These are phyloP conservation scores for Ahaetulla prasina DNA, from an alignment of 2,113 vertebrate genomes.

Conservation along the genomic window DNA sequence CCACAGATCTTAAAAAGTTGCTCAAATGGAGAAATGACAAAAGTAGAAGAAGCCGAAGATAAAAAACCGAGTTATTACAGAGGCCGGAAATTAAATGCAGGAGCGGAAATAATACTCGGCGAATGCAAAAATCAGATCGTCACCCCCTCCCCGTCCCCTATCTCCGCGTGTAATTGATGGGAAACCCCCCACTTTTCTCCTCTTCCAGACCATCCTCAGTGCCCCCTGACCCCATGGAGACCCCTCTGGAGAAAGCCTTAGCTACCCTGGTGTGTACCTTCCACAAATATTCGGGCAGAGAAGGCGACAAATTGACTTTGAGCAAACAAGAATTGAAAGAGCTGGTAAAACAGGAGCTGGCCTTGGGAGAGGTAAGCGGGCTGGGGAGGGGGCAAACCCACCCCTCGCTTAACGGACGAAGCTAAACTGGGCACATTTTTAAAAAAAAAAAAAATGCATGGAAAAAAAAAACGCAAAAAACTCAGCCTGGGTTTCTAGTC, in stretches of 20 bases:
- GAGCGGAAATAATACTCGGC: background rate
- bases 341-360: constrained; percentile 69
- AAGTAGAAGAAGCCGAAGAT: background rate
- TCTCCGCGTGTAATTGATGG: background rate
- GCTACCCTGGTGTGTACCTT: constrained; percentile 82
- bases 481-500: background rate
- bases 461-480: background rate
- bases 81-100: background rate
- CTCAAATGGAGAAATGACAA: background rate
- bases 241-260: constrained; percentile 67
- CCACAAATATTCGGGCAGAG: constrained; percentile 83
- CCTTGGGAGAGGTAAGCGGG: constrained; percentile 65
- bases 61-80: background rate
- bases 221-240: constrained; percentile 31
- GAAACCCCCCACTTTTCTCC: background rate
- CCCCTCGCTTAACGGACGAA: background rate
- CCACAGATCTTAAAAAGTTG: too few species aligned
- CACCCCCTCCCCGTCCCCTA: background rate
- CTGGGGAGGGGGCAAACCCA: constrained; percentile 5
- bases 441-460: background rate
- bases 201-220: background rate
- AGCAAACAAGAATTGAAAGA: constrained; percentile 80
- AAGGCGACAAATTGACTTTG: constrained; percentile 82
- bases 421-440: background rate
- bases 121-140: background rate